Conservation (phyloP, 2,113 vertebrate species). For the Dicentrarchus labrax region DNA sequence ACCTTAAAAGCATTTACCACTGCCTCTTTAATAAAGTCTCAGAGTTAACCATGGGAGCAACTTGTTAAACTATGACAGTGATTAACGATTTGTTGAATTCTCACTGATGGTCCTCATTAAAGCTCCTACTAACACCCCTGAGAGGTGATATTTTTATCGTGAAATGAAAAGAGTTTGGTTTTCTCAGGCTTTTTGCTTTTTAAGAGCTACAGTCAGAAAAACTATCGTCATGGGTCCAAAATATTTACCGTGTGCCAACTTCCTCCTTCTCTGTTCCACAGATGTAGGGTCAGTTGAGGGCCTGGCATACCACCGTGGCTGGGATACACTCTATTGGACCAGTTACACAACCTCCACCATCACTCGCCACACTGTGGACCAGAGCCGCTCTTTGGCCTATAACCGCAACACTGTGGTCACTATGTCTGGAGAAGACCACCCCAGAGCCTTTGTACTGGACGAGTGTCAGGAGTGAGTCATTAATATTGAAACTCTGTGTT, state of each 20-base stretch:
- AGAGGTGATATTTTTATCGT: conserved; percentile 26
- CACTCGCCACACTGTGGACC: conserved; percentile 95
- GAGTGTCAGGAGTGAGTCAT: conserved; percentile 95
- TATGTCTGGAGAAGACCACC: conserved; percentile 98
- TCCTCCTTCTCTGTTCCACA: conserved; percentile 63
- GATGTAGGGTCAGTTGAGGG: conserved; percentile 98
- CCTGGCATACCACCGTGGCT: conserved; percentile 94
- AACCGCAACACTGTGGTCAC: conserved; percentile 96
- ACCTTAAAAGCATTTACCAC: conserved; percentile 17
- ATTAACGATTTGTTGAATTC: conserved; percentile 53
- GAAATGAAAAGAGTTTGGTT: conserved; percentile 20
- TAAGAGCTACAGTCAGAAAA: background rate
- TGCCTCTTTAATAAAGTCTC: conserved; percentile 23
- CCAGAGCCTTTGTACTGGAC: conserved; percentile 95
- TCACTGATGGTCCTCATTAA: conserved; percentile 26
- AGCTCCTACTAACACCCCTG: conserved; percentile 1
- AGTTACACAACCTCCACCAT: conserved; percentile 98
- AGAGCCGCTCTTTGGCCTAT: conserved; percentile 90
- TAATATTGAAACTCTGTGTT: conserved; percentile 21
- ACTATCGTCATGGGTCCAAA: background rate
- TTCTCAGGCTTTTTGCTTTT: conserved; percentile 13
- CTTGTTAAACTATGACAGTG: conserved; percentile 39
- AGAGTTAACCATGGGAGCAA: conserved; percentile 11
- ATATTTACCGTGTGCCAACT: background rate
- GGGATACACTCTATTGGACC: conserved; percentile 98